A percentile compares a stretch with the other conserved stretches of the same genome.
phyloP scores from a whole-genome alignment of 2,888 invertebrate genomes.

The Drosophila acutilabella region DNA sequence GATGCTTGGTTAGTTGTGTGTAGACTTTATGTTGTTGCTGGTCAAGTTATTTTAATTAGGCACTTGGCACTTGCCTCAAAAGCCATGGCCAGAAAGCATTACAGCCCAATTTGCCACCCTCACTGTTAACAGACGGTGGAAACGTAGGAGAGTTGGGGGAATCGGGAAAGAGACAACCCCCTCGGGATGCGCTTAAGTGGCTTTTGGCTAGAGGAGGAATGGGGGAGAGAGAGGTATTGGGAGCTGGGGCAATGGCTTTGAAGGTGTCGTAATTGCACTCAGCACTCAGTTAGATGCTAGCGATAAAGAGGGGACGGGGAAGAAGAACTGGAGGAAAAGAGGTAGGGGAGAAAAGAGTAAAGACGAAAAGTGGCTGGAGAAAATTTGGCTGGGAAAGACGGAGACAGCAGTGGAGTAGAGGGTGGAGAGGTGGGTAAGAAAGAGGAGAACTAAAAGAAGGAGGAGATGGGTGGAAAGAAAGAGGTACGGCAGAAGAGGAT shows the following conservation, averaged over 20 bases:
- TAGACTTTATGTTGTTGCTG: slow-evolving; percentile 71
- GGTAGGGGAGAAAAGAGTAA: not conserved
- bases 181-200: slow-evolving; percentile 72
- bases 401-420: no score
- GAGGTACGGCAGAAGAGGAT: no score
- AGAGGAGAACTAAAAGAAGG: not conserved
- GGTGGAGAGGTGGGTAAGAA: not conserved
- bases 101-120: slow-evolving; percentile 21
- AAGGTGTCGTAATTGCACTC: slow-evolving; percentile 83
- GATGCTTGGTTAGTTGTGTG: slow-evolving; percentile 58
- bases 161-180: slow-evolving; percentile 39
- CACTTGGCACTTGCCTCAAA: slow-evolving; percentile 31
- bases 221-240: slow-evolving; percentile 14
- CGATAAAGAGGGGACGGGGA: slow-evolving; percentile 47
- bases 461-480: not conserved
- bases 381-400: no score
- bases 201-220: slow-evolving; percentile 5
- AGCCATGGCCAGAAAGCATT: slow-evolving; percentile 19
- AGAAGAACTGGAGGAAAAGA: not conserved
- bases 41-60: slow-evolving; percentile 73
- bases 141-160: not conserved
- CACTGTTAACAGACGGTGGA: not conserved
- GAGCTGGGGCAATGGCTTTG: slow-evolving; percentile 47
- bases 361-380: no score
- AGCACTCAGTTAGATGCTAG: slow-evolving; percentile 60